phyloP scores from a whole-genome alignment of 2,113 vertebrate species.

The Pandion haliaetus region DNA sequence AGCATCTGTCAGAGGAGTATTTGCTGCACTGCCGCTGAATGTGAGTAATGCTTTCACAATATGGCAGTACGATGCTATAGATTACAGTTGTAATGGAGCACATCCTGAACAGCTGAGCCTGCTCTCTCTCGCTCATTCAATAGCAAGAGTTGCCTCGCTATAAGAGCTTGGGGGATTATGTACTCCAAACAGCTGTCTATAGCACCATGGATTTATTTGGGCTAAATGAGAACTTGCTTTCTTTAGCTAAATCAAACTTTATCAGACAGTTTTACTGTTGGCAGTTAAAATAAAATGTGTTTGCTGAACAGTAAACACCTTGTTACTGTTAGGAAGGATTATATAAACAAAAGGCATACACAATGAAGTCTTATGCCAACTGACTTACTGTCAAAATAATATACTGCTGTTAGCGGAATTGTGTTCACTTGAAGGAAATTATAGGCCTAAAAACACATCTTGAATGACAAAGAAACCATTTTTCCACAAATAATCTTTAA shows the following conservation, averaged over 20 bases:
- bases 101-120: constrained; percentile 70
- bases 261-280: constrained; percentile 86
- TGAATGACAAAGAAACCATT: constrained; percentile 60
- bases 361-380: constrained; percentile 57
- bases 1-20: constrained; percentile 52
- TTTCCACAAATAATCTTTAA: constrained; percentile 42
- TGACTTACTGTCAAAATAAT: constrained; percentile 69
- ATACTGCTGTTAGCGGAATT: constrained; percentile 23
- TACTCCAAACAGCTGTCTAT: constrained; percentile 71
- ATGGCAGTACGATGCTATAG: constrained; percentile 19
- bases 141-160: constrained; percentile 9
- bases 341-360: constrained; percentile 78
- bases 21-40: not conserved
- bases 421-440: constrained; percentile 61
- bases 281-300: constrained; percentile 81
- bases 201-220: constrained; percentile 76
- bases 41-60: constrained; percentile 34
- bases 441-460: constrained; percentile 50
- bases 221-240: constrained; percentile 74
- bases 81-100: constrained; percentile 55
- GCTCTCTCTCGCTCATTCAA: constrained; percentile 42
- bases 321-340: constrained; percentile 81
- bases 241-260: constrained; percentile 84
- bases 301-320: constrained; percentile 85
- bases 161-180: constrained; percentile 61